phyloP scores from a whole-genome alignment of 2,888 invertebrate species.

The Agonopterix arenella region DNA sequence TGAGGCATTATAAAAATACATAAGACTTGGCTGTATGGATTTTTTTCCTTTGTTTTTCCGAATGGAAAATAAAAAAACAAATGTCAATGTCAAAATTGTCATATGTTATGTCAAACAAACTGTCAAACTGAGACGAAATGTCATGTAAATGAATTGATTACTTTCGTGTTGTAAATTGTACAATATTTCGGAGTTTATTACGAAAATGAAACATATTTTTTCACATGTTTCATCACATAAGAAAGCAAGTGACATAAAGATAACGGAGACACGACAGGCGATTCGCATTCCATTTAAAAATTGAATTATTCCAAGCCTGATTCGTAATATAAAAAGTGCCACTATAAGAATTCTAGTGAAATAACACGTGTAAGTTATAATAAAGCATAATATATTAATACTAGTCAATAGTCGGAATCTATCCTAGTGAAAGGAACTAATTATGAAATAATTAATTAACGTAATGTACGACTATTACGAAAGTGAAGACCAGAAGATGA shows the following conservation, averaged over 20 bases:
- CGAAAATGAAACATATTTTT: conserved; percentile 18
- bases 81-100: no score
- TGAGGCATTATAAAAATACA: no score
- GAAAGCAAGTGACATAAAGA: not conserved
- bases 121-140: no score
- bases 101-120: no score
- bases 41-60: no score
- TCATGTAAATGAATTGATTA: no score
- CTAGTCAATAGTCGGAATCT: conserved; percentile 5
- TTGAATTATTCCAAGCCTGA: not conserved
- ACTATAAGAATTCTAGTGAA: not conserved
- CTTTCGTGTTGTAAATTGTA: no score
- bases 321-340: no score
- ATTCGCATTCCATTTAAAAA: conserved; percentile 2
- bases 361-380: conserved; percentile 3
- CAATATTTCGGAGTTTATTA: not conserved
- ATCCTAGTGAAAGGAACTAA: conserved; percentile 17
- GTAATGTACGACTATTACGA: conserved; percentile 68
- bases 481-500: conserved; percentile 65
- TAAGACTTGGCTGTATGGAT: no score
- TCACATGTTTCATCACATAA: conserved; percentile 1
- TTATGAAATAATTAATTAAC: conserved; percentile 38
- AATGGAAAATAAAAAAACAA: no score
- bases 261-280: not conserved
- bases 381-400: not conserved